Evolutionary conservation across 2,797 vertebrate species (phyloP).

Genomic region (Columba guinea): DNA sequence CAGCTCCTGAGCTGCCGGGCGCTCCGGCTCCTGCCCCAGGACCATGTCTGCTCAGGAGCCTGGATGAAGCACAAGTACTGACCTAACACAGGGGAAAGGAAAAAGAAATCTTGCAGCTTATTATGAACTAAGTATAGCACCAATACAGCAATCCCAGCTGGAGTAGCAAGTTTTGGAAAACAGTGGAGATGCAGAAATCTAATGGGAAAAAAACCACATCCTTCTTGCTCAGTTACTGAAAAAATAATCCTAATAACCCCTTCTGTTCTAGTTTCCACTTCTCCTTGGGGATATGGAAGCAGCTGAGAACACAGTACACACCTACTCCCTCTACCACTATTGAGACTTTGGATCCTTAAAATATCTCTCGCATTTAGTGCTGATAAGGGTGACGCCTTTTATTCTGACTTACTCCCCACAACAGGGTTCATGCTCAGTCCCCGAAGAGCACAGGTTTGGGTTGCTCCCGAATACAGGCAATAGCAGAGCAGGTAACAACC

Average conservation of each 20-base stretch:
- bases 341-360: not conserved
- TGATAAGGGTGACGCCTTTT: not conserved
- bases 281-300: not conserved
- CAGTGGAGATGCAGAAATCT: not conserved
- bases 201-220: not conserved
- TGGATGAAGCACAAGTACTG: not conserved
- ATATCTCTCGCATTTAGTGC: not conserved
- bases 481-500: not conserved
- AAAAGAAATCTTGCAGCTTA: not conserved
- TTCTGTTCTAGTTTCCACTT: not conserved
- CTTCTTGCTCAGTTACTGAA: not conserved
- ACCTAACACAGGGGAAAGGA: not conserved
- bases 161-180: not conserved
- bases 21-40: not conserved
- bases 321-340: not conserved
- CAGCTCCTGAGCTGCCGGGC: not conserved
- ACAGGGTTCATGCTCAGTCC: not conserved
- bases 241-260: not conserved
- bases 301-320: not conserved
- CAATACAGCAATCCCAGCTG: not conserved
- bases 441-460: not conserved
- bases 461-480: not conserved
- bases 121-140: rapidly evolving
- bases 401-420: not conserved
- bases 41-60: rapidly evolving